Conservation (phyloP, 2,888 invertebrate genomes). For the Liopterus haemorrhoidalis region DNA sequence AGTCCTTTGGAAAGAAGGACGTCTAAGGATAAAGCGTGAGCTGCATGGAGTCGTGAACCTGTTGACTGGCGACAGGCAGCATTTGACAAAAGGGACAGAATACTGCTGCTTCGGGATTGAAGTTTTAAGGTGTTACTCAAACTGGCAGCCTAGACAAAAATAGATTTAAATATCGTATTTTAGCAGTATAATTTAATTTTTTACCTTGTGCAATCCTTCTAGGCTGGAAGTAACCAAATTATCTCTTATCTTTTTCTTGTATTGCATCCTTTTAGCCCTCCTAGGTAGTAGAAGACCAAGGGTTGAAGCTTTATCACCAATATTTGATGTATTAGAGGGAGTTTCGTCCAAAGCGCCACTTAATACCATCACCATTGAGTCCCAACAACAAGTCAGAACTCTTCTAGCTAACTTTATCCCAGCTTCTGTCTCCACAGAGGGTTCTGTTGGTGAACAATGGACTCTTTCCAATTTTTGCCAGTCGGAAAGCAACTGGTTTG, state of each 20-base stretch:
- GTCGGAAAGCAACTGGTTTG: constrained; percentile 78
- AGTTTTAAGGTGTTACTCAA: constrained; percentile 83
- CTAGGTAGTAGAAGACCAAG: constrained; percentile 56
- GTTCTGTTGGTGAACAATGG: constrained; percentile 55
- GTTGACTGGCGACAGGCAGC: constrained; percentile 81
- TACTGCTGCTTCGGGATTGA: constrained; percentile 85
- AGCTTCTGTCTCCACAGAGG: constrained; percentile 70
- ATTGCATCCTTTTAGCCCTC: constrained; percentile 46
- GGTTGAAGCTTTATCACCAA: constrained; percentile 44
- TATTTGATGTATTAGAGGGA: constrained; percentile 41
- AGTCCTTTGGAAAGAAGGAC: constrained; percentile 75
- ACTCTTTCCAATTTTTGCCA: constrained; percentile 81
- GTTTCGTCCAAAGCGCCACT: constrained; percentile 66
- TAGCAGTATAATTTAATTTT: neutral
- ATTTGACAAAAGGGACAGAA: constrained; percentile 77
- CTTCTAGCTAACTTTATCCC: constrained; percentile 71
- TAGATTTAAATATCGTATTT: constrained; percentile 4
- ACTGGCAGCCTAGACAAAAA: constrained; percentile 64
- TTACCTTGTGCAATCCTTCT: constrained; percentile 80
- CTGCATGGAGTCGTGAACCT: constrained; percentile 72
- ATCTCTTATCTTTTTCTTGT: constrained; percentile 61
- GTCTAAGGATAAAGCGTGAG: constrained; percentile 88
- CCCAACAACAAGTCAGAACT: constrained; percentile 87
- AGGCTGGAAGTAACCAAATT: constrained; percentile 77
- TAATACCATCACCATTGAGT: constrained; percentile 81